Evolutionary conservation across 2,113 vertebrate species (phyloP).

Genomic region (Bambusicola thoracicus): DNA sequence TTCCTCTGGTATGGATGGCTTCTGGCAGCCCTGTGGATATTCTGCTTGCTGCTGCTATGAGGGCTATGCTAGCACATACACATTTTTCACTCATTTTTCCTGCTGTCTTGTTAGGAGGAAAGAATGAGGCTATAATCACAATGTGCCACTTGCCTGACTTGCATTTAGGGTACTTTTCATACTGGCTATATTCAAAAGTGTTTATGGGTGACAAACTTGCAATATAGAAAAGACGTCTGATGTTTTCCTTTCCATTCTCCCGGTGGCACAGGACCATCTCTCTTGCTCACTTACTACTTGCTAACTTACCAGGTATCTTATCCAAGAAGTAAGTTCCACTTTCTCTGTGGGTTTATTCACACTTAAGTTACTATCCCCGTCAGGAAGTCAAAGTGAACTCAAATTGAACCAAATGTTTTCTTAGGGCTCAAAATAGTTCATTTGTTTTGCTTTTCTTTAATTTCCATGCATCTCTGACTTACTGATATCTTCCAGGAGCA

Average conservation of each 20-base stretch:
- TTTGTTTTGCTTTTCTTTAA: conserved; percentile 36
- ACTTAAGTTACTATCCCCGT: background rate
- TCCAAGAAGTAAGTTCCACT: background rate
- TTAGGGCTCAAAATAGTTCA: conserved; percentile 24
- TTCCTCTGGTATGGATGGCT: background rate
- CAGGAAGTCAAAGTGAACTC: conserved; percentile 7
- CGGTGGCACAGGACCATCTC: background rate
- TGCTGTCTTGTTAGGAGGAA: background rate
- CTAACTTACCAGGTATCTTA: background rate
- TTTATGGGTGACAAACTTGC: background rate
- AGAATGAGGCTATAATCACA: background rate
- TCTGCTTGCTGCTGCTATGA: background rate
- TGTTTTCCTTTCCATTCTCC: background rate
- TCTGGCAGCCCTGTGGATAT: background rate
- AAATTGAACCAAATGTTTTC: conserved; percentile 3
- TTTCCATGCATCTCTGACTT: conserved; percentile 11
- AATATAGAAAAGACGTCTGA: background rate
- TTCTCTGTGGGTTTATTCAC: conserved; percentile 1
- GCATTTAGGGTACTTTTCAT: background rate
- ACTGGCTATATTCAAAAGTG: background rate
- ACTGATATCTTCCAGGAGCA: conserved; percentile 26
- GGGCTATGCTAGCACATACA: background rate
- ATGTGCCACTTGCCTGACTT: background rate
- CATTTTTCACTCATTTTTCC: background rate
- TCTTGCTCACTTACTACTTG: background rate